Percentiles rank a stretch among this genome's conserved stretches.
Evolutionary conservation across 2,888 invertebrate genomes (phyloP).

Genomic region (Hirtodrosophila alboralis): DNA sequence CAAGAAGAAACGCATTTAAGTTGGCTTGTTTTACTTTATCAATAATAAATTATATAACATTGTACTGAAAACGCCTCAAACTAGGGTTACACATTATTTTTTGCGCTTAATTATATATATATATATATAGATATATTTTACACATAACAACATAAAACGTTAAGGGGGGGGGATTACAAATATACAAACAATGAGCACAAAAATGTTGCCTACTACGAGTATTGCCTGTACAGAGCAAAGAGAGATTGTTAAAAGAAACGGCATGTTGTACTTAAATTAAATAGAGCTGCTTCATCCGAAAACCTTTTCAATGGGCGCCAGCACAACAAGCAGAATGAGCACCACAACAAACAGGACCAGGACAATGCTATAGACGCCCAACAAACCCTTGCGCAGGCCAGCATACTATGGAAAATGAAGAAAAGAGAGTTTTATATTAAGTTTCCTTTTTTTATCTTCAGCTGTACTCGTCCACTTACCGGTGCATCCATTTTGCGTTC

Average conservation of each 20-base stretch:
- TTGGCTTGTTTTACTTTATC: constrained; percentile 78
- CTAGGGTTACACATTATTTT: constrained; percentile 51
- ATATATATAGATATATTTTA: too few relatives aligned
- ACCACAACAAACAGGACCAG: constrained; percentile 88
- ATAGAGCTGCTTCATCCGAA: constrained; percentile 80
- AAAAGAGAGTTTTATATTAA: neutral
- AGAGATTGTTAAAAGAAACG: constrained; percentile 25
- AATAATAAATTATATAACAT: constrained; percentile 79
- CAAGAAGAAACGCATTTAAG: constrained; percentile 72
- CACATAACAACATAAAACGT: constrained; percentile 66
- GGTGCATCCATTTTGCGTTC: constrained; percentile 91
- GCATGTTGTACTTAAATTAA: constrained; percentile 1
- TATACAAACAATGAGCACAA: constrained; percentile 36
- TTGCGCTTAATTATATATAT: constrained; percentile 48
- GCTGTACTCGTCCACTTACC: constrained; percentile 86
- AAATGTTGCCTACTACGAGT: constrained; percentile 26
- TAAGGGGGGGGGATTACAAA: constrained; percentile 2
- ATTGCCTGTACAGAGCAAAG: constrained; percentile 27
- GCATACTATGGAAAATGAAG: constrained; percentile 87
- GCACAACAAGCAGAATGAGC: constrained; percentile 89
- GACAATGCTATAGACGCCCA: constrained; percentile 91
- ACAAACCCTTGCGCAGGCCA: constrained; percentile 89
- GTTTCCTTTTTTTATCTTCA: neutral
- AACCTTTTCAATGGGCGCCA: constrained; percentile 90
- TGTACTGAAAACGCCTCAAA: constrained; percentile 67